Conservation (phyloP, 2,113 vertebrate species). For the Argyrosomus japonicus region DNA sequence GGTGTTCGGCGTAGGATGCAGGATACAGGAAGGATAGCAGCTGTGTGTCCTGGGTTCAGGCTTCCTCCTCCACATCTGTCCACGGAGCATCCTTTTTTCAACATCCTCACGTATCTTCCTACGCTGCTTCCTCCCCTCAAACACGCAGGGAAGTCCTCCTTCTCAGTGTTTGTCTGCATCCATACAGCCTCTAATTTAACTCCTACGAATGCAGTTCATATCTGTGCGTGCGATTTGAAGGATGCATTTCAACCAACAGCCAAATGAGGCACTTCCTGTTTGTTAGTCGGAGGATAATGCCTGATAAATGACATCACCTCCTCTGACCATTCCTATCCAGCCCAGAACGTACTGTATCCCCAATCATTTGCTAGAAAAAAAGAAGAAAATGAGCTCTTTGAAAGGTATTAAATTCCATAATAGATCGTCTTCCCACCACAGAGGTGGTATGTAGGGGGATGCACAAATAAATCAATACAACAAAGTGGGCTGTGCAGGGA, state of each 20-base stretch:
- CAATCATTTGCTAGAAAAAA: constrained; percentile 14
- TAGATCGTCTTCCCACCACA: constrained; percentile 75
- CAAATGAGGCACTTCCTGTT: constrained; percentile 55
- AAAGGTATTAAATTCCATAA: constrained; percentile 81
- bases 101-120: neutral
- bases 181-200: neutral
- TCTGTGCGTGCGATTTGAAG: neutral
- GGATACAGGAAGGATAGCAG: constrained; percentile 75
- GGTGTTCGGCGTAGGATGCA: constrained; percentile 60
- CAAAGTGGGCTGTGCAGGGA: constrained; percentile 70
- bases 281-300: constrained; percentile 19
- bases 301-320: constrained; percentile 61
- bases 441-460: constrained; percentile 66
- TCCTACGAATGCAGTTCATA: neutral
- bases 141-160: constrained; percentile 45
- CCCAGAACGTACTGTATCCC: neutral
- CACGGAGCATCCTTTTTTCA: constrained; percentile 23
- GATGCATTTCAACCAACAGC: constrained; percentile 3
- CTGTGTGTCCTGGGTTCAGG: constrained; percentile 50
- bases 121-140: neutral
- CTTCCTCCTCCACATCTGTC: constrained; percentile 69
- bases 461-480: constrained; percentile 83
- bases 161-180: constrained; percentile 27
- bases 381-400: constrained; percentile 69
- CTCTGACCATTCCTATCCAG: constrained; percentile 21